Evolutionary conservation across 2,888 invertebrate genomes (phyloP).

Genomic region (Aplocera efformata): DNA sequence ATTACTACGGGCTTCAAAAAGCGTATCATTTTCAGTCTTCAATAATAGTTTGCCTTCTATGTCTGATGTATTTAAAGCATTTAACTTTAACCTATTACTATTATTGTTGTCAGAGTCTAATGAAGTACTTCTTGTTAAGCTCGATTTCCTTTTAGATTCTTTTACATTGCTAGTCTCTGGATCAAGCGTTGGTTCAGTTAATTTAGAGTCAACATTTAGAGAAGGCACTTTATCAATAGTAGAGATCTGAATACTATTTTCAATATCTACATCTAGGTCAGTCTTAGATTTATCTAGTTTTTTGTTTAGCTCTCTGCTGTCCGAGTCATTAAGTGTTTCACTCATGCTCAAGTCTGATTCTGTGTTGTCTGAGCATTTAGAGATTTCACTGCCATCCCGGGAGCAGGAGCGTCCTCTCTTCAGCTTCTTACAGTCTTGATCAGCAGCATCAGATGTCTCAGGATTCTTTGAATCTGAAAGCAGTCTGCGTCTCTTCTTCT

Average conservation of each 20-base stretch:
- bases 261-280: slow-evolving; percentile 79
- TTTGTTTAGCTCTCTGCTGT: slow-evolving; percentile 72
- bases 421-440: slow-evolving; percentile 61
- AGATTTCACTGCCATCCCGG: slow-evolving; percentile 81
- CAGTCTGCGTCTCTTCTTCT: slow-evolving; percentile 75
- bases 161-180: slow-evolving; percentile 59
- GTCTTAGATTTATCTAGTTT: slow-evolving; percentile 78
- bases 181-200: slow-evolving; percentile 59
- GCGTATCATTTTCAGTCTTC: slow-evolving; percentile 82
- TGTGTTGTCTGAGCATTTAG: slow-evolving; percentile 81
- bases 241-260: slow-evolving; percentile 78
- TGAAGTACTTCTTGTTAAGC: slow-evolving; percentile 78
- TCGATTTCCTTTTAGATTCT: slow-evolving; percentile 66
- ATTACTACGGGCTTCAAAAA: slow-evolving; percentile 72
- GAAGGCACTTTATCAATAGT: slow-evolving; percentile 78
- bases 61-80: slow-evolving; percentile 71
- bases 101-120: slow-evolving; percentile 79
- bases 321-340: slow-evolving; percentile 72
- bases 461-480: slow-evolving; percentile 77
- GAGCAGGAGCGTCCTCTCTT: slow-evolving; percentile 75
- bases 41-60: slow-evolving; percentile 80
- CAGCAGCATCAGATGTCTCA: slow-evolving; percentile 53
- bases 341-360: slow-evolving; percentile 83
- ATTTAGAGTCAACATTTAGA: slow-evolving; percentile 66
- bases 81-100: slow-evolving; percentile 75